These are phyloP conservation scores for Solen grandis DNA, from an alignment of 1,140 invertebrate species.

Conservation along the genomic window DNA sequence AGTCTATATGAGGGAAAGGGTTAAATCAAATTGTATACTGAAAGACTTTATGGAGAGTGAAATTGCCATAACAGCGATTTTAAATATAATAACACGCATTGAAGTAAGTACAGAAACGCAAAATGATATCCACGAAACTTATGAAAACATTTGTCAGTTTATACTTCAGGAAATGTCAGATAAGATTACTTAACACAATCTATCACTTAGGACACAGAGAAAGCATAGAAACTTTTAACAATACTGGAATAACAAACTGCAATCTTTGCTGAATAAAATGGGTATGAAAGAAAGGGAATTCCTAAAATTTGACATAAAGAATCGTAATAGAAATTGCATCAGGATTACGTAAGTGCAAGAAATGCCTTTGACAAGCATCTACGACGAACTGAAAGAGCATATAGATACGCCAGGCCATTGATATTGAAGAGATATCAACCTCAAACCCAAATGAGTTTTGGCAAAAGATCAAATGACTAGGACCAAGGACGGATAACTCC, in stretches of 20 bases:
- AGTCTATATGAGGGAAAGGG: too few species aligned
- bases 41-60: constrained; percentile 9
- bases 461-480: constrained; percentile 25
- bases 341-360: background rate
- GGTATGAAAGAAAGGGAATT: constrained; percentile 2
- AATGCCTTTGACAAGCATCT: constrained; percentile 14
- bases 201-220: background rate
- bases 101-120: background rate
- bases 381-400: constrained; percentile 2
- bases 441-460: constrained; percentile 45
- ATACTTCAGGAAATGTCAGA: constrained; percentile 19
- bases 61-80: background rate
- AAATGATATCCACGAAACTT: constrained; percentile 13
- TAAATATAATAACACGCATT: constrained; percentile 8
- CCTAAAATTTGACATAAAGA: background rate
- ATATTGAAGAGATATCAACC: constrained; percentile 21
- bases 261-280: constrained; percentile 1
- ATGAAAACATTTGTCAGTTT: constrained; percentile 11
- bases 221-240: constrained; percentile 2
- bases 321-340: background rate
- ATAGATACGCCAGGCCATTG: background rate
- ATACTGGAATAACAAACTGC: constrained; percentile 17
- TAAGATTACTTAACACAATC: background rate
- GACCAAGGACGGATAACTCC: constrained; percentile 9
- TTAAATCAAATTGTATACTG: constrained; percentile 8